A percentile compares a stretch with the other conserved stretches of the same genome.
These are phyloP conservation scores for Drosophila buzzatii DNA, from an alignment of 2,888 invertebrate species.

Conservation along the genomic window DNA sequence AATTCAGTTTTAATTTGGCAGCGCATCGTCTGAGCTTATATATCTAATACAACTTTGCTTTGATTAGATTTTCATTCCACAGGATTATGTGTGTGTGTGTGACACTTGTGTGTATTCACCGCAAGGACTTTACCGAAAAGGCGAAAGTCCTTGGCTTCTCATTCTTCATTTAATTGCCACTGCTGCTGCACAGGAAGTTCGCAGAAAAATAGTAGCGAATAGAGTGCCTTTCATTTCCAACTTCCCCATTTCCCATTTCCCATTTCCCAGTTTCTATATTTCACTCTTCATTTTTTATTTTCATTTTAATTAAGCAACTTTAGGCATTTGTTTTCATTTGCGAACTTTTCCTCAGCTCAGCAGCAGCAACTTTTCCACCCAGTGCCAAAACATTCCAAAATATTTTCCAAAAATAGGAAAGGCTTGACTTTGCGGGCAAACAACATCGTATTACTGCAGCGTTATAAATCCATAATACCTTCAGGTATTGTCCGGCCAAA, in stretches of 20 bases:
- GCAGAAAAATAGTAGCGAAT: slow-evolving; percentile 21
- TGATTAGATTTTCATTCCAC: slow-evolving; percentile 20
- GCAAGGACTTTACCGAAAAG: slow-evolving; percentile 6
- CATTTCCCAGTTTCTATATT: not conserved
- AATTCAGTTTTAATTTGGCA: slow-evolving; percentile 44
- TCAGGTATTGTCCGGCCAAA: not conserved
- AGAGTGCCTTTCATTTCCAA: slow-evolving; percentile 31
- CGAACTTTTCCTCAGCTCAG: slow-evolving; percentile 50
- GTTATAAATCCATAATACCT: slow-evolving; percentile 5
- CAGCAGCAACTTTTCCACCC: slow-evolving; percentile 44
- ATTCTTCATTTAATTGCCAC: slow-evolving; percentile 55
- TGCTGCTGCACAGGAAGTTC: slow-evolving; percentile 18
- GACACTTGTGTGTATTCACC: slow-evolving; percentile 5
- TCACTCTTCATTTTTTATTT: slow-evolving; percentile 28
- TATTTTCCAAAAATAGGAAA: slow-evolving; percentile 32
- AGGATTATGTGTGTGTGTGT: slow-evolving; percentile 1
- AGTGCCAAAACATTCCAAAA: slow-evolving; percentile 25
- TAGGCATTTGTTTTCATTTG: slow-evolving; percentile 68
- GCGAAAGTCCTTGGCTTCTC: not conserved
- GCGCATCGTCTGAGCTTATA: not conserved
- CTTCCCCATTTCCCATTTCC: slow-evolving; percentile 15
- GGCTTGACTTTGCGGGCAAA: slow-evolving; percentile 24
- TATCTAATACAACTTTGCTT: slow-evolving; percentile 15
- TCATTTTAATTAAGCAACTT: slow-evolving; percentile 68
- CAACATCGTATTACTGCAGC: slow-evolving; percentile 2